Evolutionary conservation across 1,140 invertebrate genomes (phyloP).

Genomic region (Thrips palmi): DNA sequence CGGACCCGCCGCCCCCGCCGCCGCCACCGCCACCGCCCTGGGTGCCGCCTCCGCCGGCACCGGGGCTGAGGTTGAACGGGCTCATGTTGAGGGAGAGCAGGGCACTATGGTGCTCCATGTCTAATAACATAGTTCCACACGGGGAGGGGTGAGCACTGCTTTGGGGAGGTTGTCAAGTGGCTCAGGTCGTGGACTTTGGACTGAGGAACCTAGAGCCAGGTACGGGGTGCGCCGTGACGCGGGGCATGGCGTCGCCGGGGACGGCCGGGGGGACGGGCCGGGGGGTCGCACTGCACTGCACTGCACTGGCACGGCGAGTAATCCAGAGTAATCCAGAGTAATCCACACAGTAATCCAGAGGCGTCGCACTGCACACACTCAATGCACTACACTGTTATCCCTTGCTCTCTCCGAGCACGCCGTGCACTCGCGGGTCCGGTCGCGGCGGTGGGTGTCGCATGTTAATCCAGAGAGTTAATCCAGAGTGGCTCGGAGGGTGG

Average conservation of each 20-base stretch:
- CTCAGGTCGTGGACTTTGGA: slow-evolving; percentile 3
- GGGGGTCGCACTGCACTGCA: no score
- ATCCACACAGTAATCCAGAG: no score
- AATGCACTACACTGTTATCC: no score
- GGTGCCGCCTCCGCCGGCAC: slow-evolving; percentile 16
- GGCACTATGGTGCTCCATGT: slow-evolving; percentile 65
- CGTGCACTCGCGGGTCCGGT: no score
- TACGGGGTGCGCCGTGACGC: neutral
- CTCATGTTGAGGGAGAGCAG: slow-evolving; percentile 72
- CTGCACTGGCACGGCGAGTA: no score
- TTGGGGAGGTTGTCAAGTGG: slow-evolving; percentile 3
- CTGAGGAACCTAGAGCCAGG: slow-evolving; percentile 3
- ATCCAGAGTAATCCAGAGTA: no score
- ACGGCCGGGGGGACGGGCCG: slow-evolving; percentile 1
- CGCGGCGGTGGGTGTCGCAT: no score
- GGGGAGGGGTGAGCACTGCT: slow-evolving; percentile 7
- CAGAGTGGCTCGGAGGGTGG: no score
- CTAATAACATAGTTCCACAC: slow-evolving; percentile 41
- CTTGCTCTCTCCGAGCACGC: no score
- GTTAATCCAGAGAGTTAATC: no score
- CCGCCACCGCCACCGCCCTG: slow-evolving; percentile 15
- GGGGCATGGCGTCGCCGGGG: slow-evolving; percentile 5
- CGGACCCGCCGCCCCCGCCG: slow-evolving; percentile 18
- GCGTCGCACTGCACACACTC: no score
- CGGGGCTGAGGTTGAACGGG: slow-evolving; percentile 47